These are phyloP conservation scores for Rosalia funebris DNA, from an alignment of 2,888 invertebrate genomes.

Conservation along the genomic window DNA sequence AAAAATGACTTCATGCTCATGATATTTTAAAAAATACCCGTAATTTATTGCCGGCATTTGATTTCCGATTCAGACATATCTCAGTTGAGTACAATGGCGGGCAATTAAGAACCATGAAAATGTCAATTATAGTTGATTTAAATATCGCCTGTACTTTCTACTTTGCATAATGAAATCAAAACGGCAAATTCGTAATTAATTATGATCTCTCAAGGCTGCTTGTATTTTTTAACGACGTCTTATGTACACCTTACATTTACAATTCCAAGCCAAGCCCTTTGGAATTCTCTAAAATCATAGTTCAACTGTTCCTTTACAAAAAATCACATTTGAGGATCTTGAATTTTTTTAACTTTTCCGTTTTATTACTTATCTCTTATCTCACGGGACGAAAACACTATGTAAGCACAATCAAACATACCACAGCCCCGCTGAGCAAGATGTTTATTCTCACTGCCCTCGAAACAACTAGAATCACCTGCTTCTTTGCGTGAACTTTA, in stretches of 20 bases:
- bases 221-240: not conserved
- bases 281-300: too few relatives aligned
- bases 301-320: too few relatives aligned
- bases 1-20: not conserved
- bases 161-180: constrained; percentile 1
- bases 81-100: not conserved
- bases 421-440: too few relatives aligned
- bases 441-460: too few relatives aligned
- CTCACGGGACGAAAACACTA: too few relatives aligned
- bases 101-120: not conserved
- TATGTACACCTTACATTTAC: too few relatives aligned
- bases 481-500: not conserved
- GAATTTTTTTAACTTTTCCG: too few relatives aligned
- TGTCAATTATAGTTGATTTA: constrained; percentile 7
- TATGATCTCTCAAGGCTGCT: not conserved
- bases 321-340: too few relatives aligned
- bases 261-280: too few relatives aligned
- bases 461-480: not conserved
- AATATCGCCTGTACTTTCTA: not conserved
- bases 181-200: constrained; percentile 2
- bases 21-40: not conserved
- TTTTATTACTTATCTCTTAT: too few relatives aligned
- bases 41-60: not conserved
- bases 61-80: not conserved
- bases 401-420: too few relatives aligned